Conservation (phyloP, 23 tunicate species). For the Ciona savignyi region DNA sequence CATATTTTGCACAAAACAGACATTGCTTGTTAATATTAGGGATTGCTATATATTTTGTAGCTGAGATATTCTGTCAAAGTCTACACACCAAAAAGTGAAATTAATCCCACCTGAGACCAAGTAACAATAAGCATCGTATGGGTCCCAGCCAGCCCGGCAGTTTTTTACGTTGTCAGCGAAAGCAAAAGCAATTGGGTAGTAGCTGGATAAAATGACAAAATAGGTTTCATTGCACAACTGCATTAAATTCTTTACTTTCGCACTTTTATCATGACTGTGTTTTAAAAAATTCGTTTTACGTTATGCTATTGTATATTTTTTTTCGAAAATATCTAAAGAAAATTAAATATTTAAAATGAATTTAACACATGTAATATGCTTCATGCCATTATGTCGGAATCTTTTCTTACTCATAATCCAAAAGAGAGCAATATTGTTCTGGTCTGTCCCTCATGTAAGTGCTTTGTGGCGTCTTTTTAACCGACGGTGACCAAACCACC, state of each 20-base stretch:
- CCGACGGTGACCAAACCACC: slow-evolving; percentile 90
- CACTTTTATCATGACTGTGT: no score
- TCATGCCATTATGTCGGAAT: no score
- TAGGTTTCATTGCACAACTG: no score
- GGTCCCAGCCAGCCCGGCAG: slow-evolving; percentile 73
- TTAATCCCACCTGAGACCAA: slow-evolving; percentile 18
- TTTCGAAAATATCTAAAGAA: no score
- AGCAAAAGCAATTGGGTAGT: slow-evolving; percentile 67
- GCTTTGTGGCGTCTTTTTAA: slow-evolving; percentile 35
- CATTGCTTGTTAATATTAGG: background rate
- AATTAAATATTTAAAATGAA: no score
- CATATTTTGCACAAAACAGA: background rate
- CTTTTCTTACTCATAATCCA: slow-evolving; percentile 33
- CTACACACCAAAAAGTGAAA: no score
- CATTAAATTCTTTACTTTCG: no score
- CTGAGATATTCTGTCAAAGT: no score
- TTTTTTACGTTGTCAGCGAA: slow-evolving; percentile 53
- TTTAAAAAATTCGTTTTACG: no score
- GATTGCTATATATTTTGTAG: no score
- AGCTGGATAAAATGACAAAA: slow-evolving; percentile 31
- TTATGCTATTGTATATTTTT: no score
- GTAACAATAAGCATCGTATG: slow-evolving; percentile 54
- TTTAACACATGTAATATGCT: no score
- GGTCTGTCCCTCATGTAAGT: slow-evolving; percentile 57
- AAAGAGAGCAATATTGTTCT: slow-evolving; percentile 37